Conservation (phyloP, 2,113 vertebrate genomes). For the Harpagus bidentatus region DNA sequence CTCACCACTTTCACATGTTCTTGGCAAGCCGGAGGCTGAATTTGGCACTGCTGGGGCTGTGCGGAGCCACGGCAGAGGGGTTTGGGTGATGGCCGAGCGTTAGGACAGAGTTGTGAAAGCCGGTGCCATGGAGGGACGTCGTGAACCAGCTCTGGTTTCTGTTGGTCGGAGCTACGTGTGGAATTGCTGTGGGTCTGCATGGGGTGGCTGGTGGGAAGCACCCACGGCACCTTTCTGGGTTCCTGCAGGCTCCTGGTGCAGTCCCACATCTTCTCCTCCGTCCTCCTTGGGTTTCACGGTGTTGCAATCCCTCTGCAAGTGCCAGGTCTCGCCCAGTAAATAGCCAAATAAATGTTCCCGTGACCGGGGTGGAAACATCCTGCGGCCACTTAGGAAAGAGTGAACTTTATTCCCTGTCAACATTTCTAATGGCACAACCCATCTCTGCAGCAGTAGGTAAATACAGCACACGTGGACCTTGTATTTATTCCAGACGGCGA, state of each 20-base stretch:
- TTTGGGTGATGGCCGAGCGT: neutral
- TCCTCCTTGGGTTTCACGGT: neutral
- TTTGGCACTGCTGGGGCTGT: neutral
- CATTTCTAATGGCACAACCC: neutral
- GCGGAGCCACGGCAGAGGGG: accelerated
- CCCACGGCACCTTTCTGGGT: neutral
- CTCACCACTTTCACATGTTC: neutral
- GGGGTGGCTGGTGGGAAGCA: neutral
- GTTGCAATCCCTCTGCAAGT: constrained; percentile 11
- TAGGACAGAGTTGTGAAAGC: neutral
- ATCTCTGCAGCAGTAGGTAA: neutral
- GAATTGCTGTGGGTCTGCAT: neutral
- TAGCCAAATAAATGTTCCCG: constrained; percentile 7
- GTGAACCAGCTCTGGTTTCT: neutral
- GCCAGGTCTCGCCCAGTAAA: constrained; percentile 23
- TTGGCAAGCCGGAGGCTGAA: neutral
- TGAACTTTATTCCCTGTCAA: constrained; percentile 59
- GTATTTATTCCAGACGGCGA: neutral
- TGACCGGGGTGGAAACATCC: constrained; percentile 50
- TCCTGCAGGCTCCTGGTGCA: neutral
- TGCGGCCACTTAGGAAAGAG: constrained; percentile 31
- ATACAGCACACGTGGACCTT: neutral
- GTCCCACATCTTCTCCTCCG: neutral
- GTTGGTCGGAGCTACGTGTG: neutral
- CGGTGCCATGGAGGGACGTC: accelerated